Percentiles rank a stretch among this genome's conserved stretches.
Conservation (phyloP, 2,113 vertebrate species). For the Australoheros scitulus region DNA sequence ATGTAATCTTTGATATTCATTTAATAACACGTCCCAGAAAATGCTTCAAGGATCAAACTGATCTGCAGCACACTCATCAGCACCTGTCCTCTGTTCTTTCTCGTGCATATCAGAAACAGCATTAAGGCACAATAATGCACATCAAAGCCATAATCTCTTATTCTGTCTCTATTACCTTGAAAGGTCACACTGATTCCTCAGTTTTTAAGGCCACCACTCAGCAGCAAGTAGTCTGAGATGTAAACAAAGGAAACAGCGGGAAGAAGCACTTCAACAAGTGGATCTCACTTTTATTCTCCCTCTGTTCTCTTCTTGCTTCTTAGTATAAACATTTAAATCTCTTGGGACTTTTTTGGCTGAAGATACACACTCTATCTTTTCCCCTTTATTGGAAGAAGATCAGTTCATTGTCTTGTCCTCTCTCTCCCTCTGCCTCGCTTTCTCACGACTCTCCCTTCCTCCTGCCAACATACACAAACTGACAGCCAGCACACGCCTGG, state of each 20-base stretch:
- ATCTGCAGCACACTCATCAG: neutral
- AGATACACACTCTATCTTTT: neutral
- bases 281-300: neutral
- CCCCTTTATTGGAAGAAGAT: neutral
- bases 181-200: constrained; percentile 37
- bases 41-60: neutral
- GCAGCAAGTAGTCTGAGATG: neutral
- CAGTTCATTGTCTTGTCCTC: constrained; percentile 4
- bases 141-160: neutral
- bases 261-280: neutral
- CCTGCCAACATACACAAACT: constrained; percentile 18
- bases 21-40: constrained; percentile 3
- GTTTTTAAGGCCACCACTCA: constrained; percentile 14
- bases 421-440: neutral
- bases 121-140: neutral
- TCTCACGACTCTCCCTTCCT: constrained; percentile 12
- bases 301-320: neutral
- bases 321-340: neutral
- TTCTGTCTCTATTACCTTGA: constrained; percentile 31
- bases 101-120: neutral
- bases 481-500: constrained; percentile 15
- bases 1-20: neutral
- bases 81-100: neutral
- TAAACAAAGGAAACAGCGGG: constrained; percentile 51
- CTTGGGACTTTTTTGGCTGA: neutral